Evolutionary conservation across 2,113 vertebrate species (phyloP).

Genomic region (Nipponia nippon): DNA sequence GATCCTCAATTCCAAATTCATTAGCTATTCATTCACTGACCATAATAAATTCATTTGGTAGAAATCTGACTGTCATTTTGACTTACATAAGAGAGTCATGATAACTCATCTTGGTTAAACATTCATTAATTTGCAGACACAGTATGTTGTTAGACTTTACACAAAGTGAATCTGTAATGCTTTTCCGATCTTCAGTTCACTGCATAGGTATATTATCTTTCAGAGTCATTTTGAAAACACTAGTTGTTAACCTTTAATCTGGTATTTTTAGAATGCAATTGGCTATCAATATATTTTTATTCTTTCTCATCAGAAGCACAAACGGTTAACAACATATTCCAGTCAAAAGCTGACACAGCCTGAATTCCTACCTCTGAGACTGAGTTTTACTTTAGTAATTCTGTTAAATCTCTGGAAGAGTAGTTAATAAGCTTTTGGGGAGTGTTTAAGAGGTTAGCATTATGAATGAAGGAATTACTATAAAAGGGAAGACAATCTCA

Average conservation of each 20-base stretch:
- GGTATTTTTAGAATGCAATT: background rate
- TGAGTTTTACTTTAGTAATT: background rate
- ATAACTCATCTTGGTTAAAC: constrained; percentile 21
- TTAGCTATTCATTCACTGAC: constrained; percentile 20
- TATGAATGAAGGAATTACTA: background rate
- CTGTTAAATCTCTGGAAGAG: background rate
- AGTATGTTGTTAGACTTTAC: background rate
- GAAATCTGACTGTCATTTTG: constrained; percentile 5
- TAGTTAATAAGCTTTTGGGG: background rate
- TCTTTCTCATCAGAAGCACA: background rate
- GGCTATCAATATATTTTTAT: background rate
- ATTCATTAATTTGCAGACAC: constrained; percentile 18
- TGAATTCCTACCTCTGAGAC: background rate
- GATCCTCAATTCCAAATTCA: background rate
- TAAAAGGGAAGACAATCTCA: background rate
- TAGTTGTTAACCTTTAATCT: background rate
- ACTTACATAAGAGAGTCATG: background rate
- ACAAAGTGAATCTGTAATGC: background rate
- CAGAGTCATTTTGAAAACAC: background rate
- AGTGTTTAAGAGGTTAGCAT: background rate
- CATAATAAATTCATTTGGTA: constrained; percentile 28
- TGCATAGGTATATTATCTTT: background rate
- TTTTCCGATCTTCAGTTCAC: background rate
- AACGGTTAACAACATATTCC: background rate
- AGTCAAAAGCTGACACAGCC: background rate